A percentile compares a stretch with the other conserved stretches of the same genome.
Evolutionary conservation across 1,140 invertebrate species (phyloP).

Genomic region (Rhyacophila brunnea): DNA sequence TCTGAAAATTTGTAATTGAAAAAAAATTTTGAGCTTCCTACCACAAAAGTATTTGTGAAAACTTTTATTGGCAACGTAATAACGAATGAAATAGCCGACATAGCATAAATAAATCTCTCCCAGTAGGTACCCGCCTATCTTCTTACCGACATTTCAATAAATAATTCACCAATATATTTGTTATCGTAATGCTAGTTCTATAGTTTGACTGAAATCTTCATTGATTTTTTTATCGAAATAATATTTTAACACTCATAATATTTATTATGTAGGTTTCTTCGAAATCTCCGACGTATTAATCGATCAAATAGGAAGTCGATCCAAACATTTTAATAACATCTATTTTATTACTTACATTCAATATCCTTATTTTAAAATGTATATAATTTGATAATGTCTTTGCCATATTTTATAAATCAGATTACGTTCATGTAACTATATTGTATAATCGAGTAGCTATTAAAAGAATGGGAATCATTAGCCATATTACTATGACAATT

Average conservation of each 20-base stretch:
- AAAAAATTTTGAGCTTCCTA: conserved; percentile 2
- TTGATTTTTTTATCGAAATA: no score
- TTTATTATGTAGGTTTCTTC: no score
- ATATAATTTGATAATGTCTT: not conserved
- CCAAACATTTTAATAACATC: no score
- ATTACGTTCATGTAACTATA: not conserved
- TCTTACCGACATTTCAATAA: no score
- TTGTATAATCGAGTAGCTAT: conserved; percentile 3
- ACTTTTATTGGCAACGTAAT: not conserved
- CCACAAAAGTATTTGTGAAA: conserved; percentile 2
- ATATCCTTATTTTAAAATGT: not conserved
- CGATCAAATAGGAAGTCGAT: no score
- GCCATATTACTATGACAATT: conserved; percentile 11
- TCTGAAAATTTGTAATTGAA: not conserved
- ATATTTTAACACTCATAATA: no score
- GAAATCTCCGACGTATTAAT: no score
- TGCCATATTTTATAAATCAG: not conserved
- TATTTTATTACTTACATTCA: not conserved
- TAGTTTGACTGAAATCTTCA: no score
- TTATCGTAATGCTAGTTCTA: no score
- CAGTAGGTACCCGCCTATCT: no score
- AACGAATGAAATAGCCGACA: not conserved
- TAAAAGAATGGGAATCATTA: no score
- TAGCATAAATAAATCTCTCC: not conserved
- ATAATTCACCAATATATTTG: no score